Evolutionary conservation across 2,113 vertebrate species (phyloP).

Genomic region (Mandrillus leucophaeus): DNA sequence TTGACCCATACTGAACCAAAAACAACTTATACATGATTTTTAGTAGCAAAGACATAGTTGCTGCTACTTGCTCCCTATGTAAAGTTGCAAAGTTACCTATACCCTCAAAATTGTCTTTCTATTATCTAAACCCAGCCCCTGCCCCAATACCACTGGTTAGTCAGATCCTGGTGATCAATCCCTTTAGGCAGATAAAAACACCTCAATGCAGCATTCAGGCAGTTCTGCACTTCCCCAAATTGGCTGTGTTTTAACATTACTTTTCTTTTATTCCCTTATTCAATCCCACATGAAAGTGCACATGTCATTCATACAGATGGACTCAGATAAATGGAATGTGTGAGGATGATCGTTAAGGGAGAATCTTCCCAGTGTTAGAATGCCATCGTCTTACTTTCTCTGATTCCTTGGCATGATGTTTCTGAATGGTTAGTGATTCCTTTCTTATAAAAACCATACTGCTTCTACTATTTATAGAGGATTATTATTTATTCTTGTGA

Average conservation of each 20-base stretch:
- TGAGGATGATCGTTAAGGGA: background rate
- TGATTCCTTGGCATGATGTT: background rate
- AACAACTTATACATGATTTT: constrained; percentile 22
- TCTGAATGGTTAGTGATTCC: constrained; percentile 3
- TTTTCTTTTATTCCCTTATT: background rate
- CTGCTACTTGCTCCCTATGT: background rate
- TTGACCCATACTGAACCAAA: background rate
- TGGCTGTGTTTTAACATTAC: background rate
- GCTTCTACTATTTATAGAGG: background rate
- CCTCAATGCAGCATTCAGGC: background rate
- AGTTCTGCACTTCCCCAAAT: background rate
- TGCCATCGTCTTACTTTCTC: background rate
- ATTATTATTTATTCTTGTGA: constrained; percentile 29
- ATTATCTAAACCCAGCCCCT: background rate
- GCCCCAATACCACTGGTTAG: background rate
- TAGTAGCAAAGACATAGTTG: background rate
- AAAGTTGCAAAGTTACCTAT: background rate
- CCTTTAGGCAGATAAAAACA: background rate
- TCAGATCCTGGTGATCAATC: background rate
- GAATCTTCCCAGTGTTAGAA: background rate
- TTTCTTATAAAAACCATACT: constrained; percentile 4
- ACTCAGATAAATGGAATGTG: background rate
- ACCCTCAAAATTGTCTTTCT: background rate
- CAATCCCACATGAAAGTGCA: background rate
- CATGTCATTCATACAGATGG: background rate